Evolutionary conservation across 2,113 vertebrate genomes (phyloP), one percentile per base, ranked within the genome.

Genomic region (Scartelaos histophorus): DNA sequence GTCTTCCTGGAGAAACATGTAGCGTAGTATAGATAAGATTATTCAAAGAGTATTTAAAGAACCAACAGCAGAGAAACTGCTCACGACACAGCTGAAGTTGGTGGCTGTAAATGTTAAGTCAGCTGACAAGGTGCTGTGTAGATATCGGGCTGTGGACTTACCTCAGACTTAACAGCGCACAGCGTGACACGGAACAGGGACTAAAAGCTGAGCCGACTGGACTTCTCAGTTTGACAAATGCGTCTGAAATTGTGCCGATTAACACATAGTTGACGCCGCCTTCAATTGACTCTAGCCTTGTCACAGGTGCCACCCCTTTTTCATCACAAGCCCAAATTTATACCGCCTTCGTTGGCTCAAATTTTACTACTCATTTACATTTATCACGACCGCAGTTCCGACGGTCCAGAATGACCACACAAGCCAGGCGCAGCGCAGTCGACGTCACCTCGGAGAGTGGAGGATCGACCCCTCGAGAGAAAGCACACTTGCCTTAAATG

Each of bases 361-460:
- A 71, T 75, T 68, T 74, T 10, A 64, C 67, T 22, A 35, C 74
- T 81, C 66, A 10, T 5, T 12, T 24, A 35, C 11, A 53, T 47
- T 2, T 17, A 64, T 43, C 74, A 24, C 43, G 17, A 65, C 16
- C 21, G 13, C 66, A 72, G 35, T 25, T 24, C 56, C 62, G 17
- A 45, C 17, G 15, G 64, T 73, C 58, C 64, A 7, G 69, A 80
- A 78, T 43, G 75, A 71, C 76, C 83, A 58, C 80, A 69, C 73
- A 76, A 79, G 84, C 75, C 73, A 75, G 76, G 85, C 87, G 81
- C 80, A 45, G 79, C 79, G 74, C 64, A 74, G 71, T 84, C 88
- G 88, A 91, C 90, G 90, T 90, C 87, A 90, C 71, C 73, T 82
- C 80, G 71, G 76, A 71, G 22, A 71, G 22, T 81, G 81, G 24